Conservation (phyloP, 1,140 invertebrate species). For the Zaprionus taronus region DNA sequence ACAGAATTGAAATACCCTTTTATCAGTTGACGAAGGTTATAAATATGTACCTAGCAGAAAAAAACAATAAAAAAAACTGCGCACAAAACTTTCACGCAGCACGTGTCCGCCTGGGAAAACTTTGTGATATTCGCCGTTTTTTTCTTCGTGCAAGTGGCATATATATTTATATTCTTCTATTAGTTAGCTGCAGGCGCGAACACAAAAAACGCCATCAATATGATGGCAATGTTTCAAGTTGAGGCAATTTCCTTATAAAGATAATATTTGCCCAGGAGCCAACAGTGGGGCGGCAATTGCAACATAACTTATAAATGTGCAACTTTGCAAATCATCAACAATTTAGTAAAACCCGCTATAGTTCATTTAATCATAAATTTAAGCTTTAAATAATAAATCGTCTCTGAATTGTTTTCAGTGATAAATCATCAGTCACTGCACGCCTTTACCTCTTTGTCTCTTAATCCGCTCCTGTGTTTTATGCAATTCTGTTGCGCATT, state of each 20-base stretch:
- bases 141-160: constrained; percentile 6
- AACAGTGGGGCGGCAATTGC: no score
- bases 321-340: neutral
- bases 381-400: neutral
- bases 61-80: constrained; percentile 8
- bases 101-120: constrained; percentile 30
- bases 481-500: constrained; percentile 18
- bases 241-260: constrained; percentile 36
- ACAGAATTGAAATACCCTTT: no score
- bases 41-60: neutral
- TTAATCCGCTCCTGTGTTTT: neutral
- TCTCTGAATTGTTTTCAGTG: neutral
- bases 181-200: constrained; percentile 25
- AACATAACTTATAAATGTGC: no score
- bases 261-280: constrained; percentile 6
- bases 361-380: neutral
- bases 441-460: neutral
- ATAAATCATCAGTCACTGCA: neutral
- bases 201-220: constrained; percentile 43
- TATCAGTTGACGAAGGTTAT: no score
- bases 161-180: constrained; percentile 10
- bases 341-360: neutral
- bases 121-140: constrained; percentile 25
- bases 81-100: constrained; percentile 36
- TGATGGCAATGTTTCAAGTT: constrained; percentile 46